phyloP scores from a whole-genome alignment of 2,888 invertebrate species.

The Ennomos fuscantarius region DNA sequence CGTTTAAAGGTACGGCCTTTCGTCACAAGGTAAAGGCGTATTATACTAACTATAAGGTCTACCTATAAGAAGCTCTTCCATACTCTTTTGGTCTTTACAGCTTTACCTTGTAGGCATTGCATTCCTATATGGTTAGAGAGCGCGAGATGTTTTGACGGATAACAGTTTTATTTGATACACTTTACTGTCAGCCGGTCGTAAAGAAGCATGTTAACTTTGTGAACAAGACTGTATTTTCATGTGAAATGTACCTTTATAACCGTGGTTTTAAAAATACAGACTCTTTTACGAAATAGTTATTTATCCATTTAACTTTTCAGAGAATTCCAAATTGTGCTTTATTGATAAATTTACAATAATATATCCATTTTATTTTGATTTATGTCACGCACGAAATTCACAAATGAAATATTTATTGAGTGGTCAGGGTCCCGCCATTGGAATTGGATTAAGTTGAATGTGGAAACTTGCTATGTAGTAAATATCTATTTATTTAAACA shows the following conservation, averaged over 20 bases:
- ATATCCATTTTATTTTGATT: too few relatives aligned
- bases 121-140: conserved; percentile 59
- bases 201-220: conserved; percentile 46
- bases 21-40: too few relatives aligned
- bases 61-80: conserved; percentile 2
- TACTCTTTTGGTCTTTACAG: conserved; percentile 12
- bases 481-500: not conserved
- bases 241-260: conserved; percentile 19
- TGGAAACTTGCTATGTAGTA: too few relatives aligned
- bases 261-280: conserved; percentile 22
- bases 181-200: conserved; percentile 70
- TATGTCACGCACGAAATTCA: too few relatives aligned
- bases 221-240: conserved; percentile 35
- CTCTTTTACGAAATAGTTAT: not conserved
- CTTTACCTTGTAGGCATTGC: conserved; percentile 49
- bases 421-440: too few relatives aligned
- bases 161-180: conserved; percentile 73
- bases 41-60: too few relatives aligned
- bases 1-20: too few relatives aligned
- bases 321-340: too few relatives aligned
- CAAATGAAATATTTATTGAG: too few relatives aligned
- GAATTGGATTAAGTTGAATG: too few relatives aligned
- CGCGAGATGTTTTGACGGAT: conserved; percentile 70
- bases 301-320: too few relatives aligned
- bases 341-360: too few relatives aligned